Base-by-base conservation (phyloP, 2,113 vertebrate genomes). In the Polypterus senegalus region DNA sequence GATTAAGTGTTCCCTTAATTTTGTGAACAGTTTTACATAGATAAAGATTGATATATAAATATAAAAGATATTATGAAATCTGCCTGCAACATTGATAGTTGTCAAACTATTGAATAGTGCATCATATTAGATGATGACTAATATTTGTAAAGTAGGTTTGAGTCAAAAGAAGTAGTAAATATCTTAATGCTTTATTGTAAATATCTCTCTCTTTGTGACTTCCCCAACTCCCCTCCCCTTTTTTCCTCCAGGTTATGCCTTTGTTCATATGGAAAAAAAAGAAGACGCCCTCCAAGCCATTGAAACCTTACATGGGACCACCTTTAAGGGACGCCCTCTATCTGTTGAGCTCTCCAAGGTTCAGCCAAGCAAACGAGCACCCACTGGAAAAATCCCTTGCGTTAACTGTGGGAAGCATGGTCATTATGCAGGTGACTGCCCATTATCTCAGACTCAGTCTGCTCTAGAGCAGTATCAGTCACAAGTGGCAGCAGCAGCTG, bases 221-320 rank as follows among this genome's bases (percentile, higher is more conserved):
- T 76, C 70, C 80, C 81, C 71, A 74, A 82, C 81, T 56, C 76
- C 63, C 66, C 64, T 67, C 74, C 78, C 70, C 62, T 81, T 65
- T 69, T 81, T 75, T 27, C n/a, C 27, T 2, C 65, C 86, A 97
- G 93, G 96, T 79, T 98, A 95, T 71, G 94, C 94, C 80, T 98
- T 98, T 77, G 94, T 98, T 73, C 94, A 98, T 87, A 98, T 98
- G 94, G 92, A 97, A 84, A 97, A 89, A 77, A 94, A 98, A 83
- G 94, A 93, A 65, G 94, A 96, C 67, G 94, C 94, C 4, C 86
- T 91, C 72, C 91, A 91, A 79, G 94, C 94, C 76, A 98, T 98
- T 70, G 91, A 95, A 80, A 89, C 93, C 58, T 89, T 98, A 66
- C 94, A 97, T 48, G 93, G 93, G 74, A 97, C 92, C 73, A 93